Evolutionary conservation across 1,140 invertebrate species (phyloP).

Genomic region (Pogonognathellus flavescens): DNA sequence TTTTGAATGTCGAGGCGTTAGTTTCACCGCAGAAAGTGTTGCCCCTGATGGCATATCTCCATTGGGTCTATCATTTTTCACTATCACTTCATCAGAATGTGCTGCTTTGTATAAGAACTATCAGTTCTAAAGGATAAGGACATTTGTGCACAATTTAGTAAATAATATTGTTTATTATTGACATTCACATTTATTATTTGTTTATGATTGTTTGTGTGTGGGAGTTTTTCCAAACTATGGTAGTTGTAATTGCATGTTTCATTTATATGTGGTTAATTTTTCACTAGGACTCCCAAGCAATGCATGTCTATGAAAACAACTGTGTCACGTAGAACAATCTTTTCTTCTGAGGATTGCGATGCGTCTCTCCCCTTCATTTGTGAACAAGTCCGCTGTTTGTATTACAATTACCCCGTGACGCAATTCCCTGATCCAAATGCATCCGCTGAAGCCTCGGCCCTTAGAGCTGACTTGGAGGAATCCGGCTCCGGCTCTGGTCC

Average conservation of each 20-base stretch:
- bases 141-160: no score
- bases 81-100: no score
- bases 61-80: no score
- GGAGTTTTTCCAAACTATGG: neutral
- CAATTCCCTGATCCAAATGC: constrained; percentile 63
- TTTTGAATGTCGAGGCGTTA: no score
- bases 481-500: constrained; percentile 25
- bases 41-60: no score
- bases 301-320: constrained; percentile 64
- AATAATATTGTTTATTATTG: neutral
- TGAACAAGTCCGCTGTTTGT: constrained; percentile 66
- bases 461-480: constrained; percentile 58
- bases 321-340: constrained; percentile 54
- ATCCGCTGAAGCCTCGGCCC: constrained; percentile 39
- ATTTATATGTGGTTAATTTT: neutral
- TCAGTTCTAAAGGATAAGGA: no score
- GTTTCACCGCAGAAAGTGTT: no score
- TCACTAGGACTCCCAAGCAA: constrained; percentile 19
- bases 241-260: neutral
- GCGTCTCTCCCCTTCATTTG: constrained; percentile 64
- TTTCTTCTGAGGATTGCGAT: constrained; percentile 64
- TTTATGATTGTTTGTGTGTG: neutral
- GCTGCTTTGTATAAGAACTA: no score
- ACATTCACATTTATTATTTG: neutral
- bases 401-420: constrained; percentile 66